Base-by-base conservation (phyloP, 2,888 invertebrate species). In the Pristionchus entomophagus region DNA sequence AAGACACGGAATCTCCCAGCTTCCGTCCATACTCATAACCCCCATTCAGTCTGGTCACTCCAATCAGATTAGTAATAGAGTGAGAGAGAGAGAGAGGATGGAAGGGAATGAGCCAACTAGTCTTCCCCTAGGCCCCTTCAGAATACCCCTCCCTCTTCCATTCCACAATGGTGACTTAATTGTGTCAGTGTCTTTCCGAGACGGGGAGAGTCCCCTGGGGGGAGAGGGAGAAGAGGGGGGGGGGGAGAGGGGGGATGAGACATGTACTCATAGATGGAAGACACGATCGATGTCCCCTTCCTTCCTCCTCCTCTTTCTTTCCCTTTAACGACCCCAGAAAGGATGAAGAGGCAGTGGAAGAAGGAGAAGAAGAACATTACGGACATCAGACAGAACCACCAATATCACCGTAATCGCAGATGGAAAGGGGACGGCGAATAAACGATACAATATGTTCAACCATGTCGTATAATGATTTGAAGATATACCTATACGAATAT, bases 101-200 rank as follows among this genome's bases (percentile, higher is more conserved):
- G n/a, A n/a, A n/a, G n/a, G n/a, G n/a, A n/a, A n/a, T n/a, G n/a
- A n/a, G n/a, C 26, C 35, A 45, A 81, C 53, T 45, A 35, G 41
- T 81, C 81, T 29, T 0, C 35, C 35, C 51, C 45, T n/a, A n/a
- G n/a, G n/a, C 53, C 62, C 41, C 82, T 26, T 22, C 59, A 62
- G 41, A 35, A 35, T 83, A 6, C 49, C 38, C 38, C 84, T 29
- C 49, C 82, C 65, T 59, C 53, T 32, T 82, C 84, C 65, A 38
- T 49, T 84, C 65, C 82, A 82, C 82, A 82, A 82, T 82, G 82
- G 82, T 38, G 82, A 82, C 82, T 82, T 82, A 82, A 82, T 82
- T 82, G 82, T 56, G 56, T 82, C 82, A 56, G 78, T 80, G 78
- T 59, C 56, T 82, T 59, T 38, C 59, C n/a, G 6, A 38, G 38